Evolutionary conservation across 2,113 vertebrate species (phyloP).

Genomic region (Stictonetta naevosa): DNA sequence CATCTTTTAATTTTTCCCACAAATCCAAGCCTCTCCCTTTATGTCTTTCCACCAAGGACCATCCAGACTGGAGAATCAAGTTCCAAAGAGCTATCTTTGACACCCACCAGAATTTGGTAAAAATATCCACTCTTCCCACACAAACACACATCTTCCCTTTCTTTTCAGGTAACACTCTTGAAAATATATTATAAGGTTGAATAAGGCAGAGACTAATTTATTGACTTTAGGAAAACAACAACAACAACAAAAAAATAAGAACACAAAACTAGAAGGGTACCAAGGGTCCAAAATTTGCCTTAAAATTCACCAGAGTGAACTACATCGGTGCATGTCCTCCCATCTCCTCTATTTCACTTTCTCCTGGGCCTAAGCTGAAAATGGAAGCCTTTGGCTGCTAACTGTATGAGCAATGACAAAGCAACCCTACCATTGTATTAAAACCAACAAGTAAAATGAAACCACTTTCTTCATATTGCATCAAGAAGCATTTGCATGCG

Average conservation of each 20-base stretch:
- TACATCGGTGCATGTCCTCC: accelerated
- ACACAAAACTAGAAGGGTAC: background rate
- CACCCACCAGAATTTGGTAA: background rate
- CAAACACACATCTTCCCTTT: background rate
- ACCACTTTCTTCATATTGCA: background rate
- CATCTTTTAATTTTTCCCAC: background rate
- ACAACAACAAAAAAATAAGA: no score
- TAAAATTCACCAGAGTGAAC: background rate
- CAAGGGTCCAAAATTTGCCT: background rate
- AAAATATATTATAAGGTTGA: background rate
- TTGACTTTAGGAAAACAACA: no score
- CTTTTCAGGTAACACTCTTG: background rate
- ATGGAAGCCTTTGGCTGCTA: background rate
- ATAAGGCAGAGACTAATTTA: no score
- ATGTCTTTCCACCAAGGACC: background rate
- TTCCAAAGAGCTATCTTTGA: background rate
- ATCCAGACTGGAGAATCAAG: background rate
- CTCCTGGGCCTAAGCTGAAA: background rate
- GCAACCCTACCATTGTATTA: background rate
- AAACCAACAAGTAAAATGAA: background rate
- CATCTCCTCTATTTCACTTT: background rate
- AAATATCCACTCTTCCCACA: background rate
- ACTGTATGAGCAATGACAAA: background rate
- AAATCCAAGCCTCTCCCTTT: background rate
- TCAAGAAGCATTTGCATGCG: background rate